phyloP scores from a whole-genome alignment of 2,797 vertebrate species.

The Tamandua tetradactyla region DNA sequence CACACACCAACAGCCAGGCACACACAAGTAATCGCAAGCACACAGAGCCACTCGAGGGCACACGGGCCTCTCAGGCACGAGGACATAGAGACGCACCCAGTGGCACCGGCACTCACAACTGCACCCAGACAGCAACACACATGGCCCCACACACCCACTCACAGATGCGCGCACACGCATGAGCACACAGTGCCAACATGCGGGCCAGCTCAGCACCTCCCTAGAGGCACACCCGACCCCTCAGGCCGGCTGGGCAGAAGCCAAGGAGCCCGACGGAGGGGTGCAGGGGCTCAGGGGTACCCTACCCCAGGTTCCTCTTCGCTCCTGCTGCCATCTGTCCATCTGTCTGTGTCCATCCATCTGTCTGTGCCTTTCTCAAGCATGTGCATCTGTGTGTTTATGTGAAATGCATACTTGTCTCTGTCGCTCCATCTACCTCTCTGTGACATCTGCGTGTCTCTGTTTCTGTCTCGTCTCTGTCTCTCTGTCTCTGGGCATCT shows the following conservation, averaged over 20 bases:
- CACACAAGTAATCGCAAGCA: not conserved
- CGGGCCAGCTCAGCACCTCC: not conserved
- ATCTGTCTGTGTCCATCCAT: not conserved
- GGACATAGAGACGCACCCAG: not conserved
- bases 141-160: fast-evolving
- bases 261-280: not conserved
- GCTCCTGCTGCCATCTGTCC: not conserved
- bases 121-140: not conserved
- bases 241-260: not conserved
- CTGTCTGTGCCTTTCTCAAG: not conserved
- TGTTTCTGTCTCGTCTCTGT: not conserved
- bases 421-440: not conserved
- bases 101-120: not conserved
- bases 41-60: not conserved
- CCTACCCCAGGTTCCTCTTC: not conserved
- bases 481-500: not conserved
- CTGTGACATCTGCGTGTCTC: not conserved
- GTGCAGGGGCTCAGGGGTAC: not conserved
- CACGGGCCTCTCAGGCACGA: fast-evolving
- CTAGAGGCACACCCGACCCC: not conserved
- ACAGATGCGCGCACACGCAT: not conserved
- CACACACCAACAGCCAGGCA: not conserved
- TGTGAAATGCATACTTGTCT: not conserved
- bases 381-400: not conserved
- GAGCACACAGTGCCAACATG: not conserved